phyloP scores from a whole-genome alignment of 2,797 vertebrate genomes.

The Ara ararauna region DNA sequence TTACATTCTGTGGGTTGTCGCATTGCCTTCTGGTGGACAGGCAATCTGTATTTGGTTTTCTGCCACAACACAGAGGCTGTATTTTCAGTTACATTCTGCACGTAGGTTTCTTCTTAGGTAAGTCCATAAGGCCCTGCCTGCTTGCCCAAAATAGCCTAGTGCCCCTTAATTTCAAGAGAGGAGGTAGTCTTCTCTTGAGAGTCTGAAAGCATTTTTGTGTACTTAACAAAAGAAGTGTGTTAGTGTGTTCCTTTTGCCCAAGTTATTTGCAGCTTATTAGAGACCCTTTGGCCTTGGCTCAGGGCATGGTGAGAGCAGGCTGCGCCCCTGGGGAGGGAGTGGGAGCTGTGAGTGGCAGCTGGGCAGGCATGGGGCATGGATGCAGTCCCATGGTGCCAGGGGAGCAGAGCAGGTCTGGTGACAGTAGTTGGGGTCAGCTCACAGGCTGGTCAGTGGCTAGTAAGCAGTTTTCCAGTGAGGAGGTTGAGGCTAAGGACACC shows the following conservation, averaged over 20 bases:
- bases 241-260: fast-evolving
- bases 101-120: not conserved
- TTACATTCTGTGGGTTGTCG: not conserved
- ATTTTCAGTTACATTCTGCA: not conserved
- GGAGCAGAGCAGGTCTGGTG: not conserved
- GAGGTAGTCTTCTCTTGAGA: not conserved
- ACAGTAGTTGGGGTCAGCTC: not conserved
- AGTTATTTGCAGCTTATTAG: not conserved
- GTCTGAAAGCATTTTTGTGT: not conserved
- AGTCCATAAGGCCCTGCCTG: not conserved
- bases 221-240: not conserved
- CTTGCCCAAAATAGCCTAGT: not conserved
- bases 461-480: not conserved
- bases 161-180: not conserved
- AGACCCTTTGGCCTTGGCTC: not conserved
- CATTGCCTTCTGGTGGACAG: not conserved
- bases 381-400: fast-evolving
- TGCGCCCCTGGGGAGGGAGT: not conserved
- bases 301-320: fast-evolving
- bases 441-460: not conserved
- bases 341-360: not conserved
- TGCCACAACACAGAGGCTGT: not conserved
- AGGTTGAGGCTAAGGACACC: fast-evolving
- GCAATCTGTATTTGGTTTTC: not conserved
- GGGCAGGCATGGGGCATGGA: fast-evolving